phyloP scores from a whole-genome alignment of 2,113 vertebrate species.

The Microcebus tavaratra region DNA sequence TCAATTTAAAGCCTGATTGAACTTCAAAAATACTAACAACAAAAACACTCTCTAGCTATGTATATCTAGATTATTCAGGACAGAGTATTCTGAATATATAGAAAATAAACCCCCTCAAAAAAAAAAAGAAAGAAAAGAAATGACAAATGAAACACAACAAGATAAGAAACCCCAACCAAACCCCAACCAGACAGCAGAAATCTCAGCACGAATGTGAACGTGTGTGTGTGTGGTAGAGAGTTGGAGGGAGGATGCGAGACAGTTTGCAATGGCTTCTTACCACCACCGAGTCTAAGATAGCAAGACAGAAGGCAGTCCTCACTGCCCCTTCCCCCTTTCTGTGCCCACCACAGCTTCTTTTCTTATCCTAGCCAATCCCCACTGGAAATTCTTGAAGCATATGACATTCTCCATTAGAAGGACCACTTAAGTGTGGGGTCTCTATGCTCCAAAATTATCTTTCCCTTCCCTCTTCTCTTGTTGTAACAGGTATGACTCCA shows the following conservation, averaged over 20 bases:
- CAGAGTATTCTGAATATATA: background rate
- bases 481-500: background rate
- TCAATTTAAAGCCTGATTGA: background rate
- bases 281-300: background rate
- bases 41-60: background rate
- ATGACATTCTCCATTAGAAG: background rate
- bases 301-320: background rate
- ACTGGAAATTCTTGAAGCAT: background rate
- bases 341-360: background rate
- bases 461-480: background rate
- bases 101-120: background rate
- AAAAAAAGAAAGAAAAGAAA: background rate
- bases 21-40: constrained; percentile 31
- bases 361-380: background rate
- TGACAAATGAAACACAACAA: background rate
- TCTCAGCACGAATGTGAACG: background rate
- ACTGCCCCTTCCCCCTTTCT: background rate
- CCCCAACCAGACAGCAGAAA: background rate
- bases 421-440: background rate
- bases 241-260: background rate
- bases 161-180: background rate
- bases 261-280: background rate
- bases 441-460: background rate
- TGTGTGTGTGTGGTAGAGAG: background rate
- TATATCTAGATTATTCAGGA: background rate